Conservation (phyloP, 2,797 vertebrate species). For the Adelosebastes latens region DNA sequence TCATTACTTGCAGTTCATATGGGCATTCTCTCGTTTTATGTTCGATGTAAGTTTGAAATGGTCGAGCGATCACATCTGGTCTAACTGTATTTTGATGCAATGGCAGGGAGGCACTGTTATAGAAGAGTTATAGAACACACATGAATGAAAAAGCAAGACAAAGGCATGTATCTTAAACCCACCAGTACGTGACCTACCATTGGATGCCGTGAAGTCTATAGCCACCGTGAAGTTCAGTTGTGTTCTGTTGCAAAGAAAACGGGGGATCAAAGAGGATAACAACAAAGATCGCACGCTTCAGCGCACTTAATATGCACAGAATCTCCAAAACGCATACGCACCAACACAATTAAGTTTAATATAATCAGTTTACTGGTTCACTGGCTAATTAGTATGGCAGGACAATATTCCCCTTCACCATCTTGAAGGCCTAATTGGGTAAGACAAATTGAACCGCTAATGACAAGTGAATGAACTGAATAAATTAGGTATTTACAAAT, state of each 20-base stretch:
- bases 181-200: slow-evolving; percentile 83
- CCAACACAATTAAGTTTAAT: neutral
- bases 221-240: slow-evolving; percentile 98
- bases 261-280: slow-evolving; percentile 5
- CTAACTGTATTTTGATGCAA: neutral
- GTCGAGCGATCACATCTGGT: neutral
- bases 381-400: slow-evolving; percentile 34
- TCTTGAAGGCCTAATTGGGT: slow-evolving; percentile 49
- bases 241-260: slow-evolving; percentile 83
- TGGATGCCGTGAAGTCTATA: slow-evolving; percentile 98
- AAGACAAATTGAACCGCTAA: slow-evolving; percentile 56
- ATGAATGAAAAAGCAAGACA: neutral
- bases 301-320: neutral
- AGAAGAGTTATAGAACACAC: neutral
- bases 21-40: neutral
- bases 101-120: neutral
- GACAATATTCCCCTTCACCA: slow-evolving; percentile 17
- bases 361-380: slow-evolving; percentile 27
- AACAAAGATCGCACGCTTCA: slow-evolving; percentile 1
- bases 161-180: neutral
- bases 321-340: neutral
- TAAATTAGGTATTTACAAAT: slow-evolving; percentile 42
- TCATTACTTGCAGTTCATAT: neutral
- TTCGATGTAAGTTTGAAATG: neutral
- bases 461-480: slow-evolving; percentile 59